Percentiles rank a stretch among this genome's conserved stretches.
Conservation (phyloP, 2,113 vertebrate genomes). For the Oncorhynchus nerka region DNA sequence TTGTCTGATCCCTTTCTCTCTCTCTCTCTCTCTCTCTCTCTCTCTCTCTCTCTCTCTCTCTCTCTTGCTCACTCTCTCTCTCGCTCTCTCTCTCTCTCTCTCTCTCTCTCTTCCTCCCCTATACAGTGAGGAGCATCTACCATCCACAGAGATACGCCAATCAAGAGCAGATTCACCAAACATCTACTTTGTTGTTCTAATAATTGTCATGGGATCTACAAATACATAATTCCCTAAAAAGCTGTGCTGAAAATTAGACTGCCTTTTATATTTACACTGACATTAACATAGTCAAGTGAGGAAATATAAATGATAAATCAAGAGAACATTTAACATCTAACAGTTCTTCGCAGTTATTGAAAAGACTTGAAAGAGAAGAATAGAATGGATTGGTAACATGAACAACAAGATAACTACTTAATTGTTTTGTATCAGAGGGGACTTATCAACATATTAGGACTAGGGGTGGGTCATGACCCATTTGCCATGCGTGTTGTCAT, state of each 20-base stretch:
- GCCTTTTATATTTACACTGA: slow-evolving; percentile 39
- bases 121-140: slow-evolving; percentile 51
- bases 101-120: slow-evolving; percentile 34
- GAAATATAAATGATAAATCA: slow-evolving; percentile 44
- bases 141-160: slow-evolving; percentile 38
- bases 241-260: slow-evolving; percentile 42
- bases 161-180: slow-evolving; percentile 29
- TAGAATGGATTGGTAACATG: slow-evolving; percentile 43
- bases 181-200: slow-evolving; percentile 27
- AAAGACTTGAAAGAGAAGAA: slow-evolving; percentile 45
- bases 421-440: slow-evolving; percentile 54
- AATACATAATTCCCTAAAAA: slow-evolving; percentile 38
- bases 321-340: slow-evolving; percentile 35
- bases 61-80: slow-evolving; percentile 20
- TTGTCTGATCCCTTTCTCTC: slow-evolving; percentile 41
- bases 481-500: slow-evolving; percentile 82
- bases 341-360: slow-evolving; percentile 34
- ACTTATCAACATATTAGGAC: slow-evolving; percentile 62
- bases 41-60: neutral
- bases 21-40: neutral
- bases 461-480: slow-evolving; percentile 81
- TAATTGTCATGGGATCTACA: slow-evolving; percentile 57
- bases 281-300: slow-evolving; percentile 56
- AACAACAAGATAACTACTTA: slow-evolving; percentile 55
- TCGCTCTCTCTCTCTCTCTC: neutral